Evolutionary conservation across 1,140 invertebrate species (phyloP).

Genomic region (Vanessa tameamea): DNA sequence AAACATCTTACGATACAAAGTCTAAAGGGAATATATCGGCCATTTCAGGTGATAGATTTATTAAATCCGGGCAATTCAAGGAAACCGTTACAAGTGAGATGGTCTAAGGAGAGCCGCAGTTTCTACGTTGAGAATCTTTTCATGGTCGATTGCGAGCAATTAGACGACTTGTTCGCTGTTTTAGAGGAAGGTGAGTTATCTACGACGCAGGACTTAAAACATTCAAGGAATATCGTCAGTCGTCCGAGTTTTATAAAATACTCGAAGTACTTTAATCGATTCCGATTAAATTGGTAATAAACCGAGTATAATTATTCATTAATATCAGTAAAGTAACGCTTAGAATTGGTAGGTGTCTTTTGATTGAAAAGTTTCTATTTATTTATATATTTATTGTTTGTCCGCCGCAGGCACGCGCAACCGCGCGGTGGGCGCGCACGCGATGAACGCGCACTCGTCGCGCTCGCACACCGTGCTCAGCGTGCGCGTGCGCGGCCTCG

Average conservation of each 20-base stretch:
- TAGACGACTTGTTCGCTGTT: slow-evolving; percentile 96
- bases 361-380: no score
- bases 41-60: slow-evolving; percentile 93
- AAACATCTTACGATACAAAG: no score
- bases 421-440: slow-evolving; percentile 91
- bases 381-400: neutral
- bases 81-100: slow-evolving; percentile 92
- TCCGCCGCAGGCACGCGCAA: slow-evolving; percentile 87
- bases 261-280: no score
- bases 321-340: no score
- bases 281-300: neutral
- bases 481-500: slow-evolving; percentile 90
- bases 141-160: slow-evolving; percentile 94
- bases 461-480: slow-evolving; percentile 97
- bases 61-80: slow-evolving; percentile 92
- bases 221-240: no score
- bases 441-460: slow-evolving; percentile 98
- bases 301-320: neutral
- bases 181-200: slow-evolving; percentile 91
- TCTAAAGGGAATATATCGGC: neutral
- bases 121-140: slow-evolving; percentile 98
- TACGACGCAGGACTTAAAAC: neutral
- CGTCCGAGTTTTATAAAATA: no score
- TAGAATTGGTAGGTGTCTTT: no score
- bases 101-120: slow-evolving; percentile 94